Conservation (phyloP, 2,888 invertebrate genomes). For the Melanostoma scalare region DNA sequence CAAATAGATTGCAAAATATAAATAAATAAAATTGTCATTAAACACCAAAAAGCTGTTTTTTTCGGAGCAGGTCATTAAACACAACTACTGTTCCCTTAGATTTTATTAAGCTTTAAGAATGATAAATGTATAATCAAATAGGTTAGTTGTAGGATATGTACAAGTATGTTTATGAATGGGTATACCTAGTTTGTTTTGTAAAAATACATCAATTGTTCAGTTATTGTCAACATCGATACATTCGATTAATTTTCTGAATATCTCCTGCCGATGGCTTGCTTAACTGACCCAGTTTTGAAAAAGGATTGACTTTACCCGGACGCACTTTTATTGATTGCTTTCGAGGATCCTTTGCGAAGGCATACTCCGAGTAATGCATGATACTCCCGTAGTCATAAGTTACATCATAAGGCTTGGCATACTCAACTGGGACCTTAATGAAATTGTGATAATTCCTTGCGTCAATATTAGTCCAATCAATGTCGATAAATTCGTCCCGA, state of each 20-base stretch:
- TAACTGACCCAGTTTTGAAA: constrained; percentile 78
- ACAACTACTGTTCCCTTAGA: no score
- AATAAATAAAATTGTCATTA: no score
- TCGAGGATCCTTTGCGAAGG: constrained; percentile 77
- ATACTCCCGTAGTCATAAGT: constrained; percentile 79
- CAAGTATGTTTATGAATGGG: no score
- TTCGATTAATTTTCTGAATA: constrained; percentile 78
- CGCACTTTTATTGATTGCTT: constrained; percentile 77
- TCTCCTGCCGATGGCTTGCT: constrained; percentile 78
- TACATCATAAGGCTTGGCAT: constrained; percentile 76
- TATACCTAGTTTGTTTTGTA: no score
- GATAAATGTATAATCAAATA: no score
- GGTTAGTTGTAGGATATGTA: no score
- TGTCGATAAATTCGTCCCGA: constrained; percentile 78
- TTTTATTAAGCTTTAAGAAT: no score
- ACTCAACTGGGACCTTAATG: constrained; percentile 75
- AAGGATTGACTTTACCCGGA: constrained; percentile 73
- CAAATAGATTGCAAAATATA: no score
- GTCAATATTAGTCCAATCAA: constrained; percentile 79
- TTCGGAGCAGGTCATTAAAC: no score
- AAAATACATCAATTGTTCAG: no score
- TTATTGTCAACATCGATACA: constrained; percentile 77
- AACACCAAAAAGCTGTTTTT: no score
- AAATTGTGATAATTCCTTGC: constrained; percentile 79
- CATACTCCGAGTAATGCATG: constrained; percentile 79